Base-by-base conservation (phyloP, 2,797 vertebrate genomes). In the Coilia nasus region DNA sequence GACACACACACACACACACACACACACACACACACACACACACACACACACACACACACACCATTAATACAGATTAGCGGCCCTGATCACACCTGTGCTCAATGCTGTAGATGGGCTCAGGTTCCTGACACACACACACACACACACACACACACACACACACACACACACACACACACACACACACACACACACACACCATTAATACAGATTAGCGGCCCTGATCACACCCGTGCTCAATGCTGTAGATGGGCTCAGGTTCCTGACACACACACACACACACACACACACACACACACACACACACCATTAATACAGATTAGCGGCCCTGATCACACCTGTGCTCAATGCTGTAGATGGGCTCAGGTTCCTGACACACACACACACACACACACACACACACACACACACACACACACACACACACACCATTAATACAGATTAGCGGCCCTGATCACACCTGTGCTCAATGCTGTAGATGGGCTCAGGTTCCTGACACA, bases 21-120 rank as follows among this genome's bases (percentile, higher is more conserved):
- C 50, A 54, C 14, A 10, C 7, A 54, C 50, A 54, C 7, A 54
- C 50, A 54, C 50, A 54, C 50, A 54, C 50, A 54, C 50, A 54
- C 50, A 54, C 50, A n/a, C n/a, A n/a, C n/a, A n/a, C n/a, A n/a
- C n/a, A n/a, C n/a, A n/a, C n/a, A n/a, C n/a, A n/a, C n/a, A n/a
- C n/a, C n/a, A n/a, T n/a, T n/a, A n/a, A n/a, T n/a, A 97, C 92
- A 3, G 89, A 95, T 90, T 97, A 98, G 50, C 93, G 94, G 31
- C 94, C 95, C 85, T 92, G 92, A 83, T 85, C 93, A 92, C 94
- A 94, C 28, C 91, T 96, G 88, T 96, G 97, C 67, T 98, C 98
- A 60, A 92, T 91, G 83, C 83, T 14, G 71, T 92, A 90, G 82
- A 92, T 9, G 2, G 50, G 91, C 86, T 92, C 91, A 57, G 87